Percentiles rank a stretch among this genome's conserved stretches.
phyloP scores from a whole-genome alignment of 1,140 invertebrate species.

The Achroia grisella region DNA sequence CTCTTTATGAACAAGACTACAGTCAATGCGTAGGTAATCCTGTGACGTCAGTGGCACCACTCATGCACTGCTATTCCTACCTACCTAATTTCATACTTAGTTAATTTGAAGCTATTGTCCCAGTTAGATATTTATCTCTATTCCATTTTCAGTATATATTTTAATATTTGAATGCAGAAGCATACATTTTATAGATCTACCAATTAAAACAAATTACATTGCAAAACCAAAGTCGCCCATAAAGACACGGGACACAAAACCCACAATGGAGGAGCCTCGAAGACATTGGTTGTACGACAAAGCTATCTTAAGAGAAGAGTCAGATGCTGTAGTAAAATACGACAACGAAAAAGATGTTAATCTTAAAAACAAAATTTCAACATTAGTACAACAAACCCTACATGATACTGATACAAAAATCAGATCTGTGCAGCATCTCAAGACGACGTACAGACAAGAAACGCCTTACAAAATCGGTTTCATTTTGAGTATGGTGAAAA shows the following conservation, averaged over 20 bases:
- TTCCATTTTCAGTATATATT: constrained; percentile 12
- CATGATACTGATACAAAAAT: constrained; percentile 42
- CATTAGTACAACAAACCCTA: constrained; percentile 40
- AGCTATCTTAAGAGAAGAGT: too few species aligned
- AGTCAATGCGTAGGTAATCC: too few species aligned
- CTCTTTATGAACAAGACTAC: too few species aligned
- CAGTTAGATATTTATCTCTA: not conserved
- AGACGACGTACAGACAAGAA: constrained; percentile 24
- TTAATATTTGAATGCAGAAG: constrained; percentile 12
- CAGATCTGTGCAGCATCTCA: constrained; percentile 22
- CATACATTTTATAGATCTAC: constrained; percentile 25
- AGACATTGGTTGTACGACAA: too few species aligned
- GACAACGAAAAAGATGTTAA: constrained; percentile 36
- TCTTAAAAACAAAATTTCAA: constrained; percentile 43
- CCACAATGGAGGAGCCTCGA: too few species aligned
- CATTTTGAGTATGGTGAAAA: constrained; percentile 49
- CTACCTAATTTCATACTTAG: too few species aligned
- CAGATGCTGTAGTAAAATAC: constrained; percentile 1
- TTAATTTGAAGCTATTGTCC: too few species aligned
- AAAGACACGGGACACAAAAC: too few species aligned
- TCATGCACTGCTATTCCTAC: too few species aligned
- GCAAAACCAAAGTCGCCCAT: too few species aligned
- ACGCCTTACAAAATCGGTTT: constrained; percentile 46
- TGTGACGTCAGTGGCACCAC: too few species aligned
- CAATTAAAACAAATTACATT: not conserved